A percentile compares a stretch with the other conserved stretches of the same genome.
Conservation (phyloP, 2,888 invertebrate species). For the Cordilura impudica region DNA sequence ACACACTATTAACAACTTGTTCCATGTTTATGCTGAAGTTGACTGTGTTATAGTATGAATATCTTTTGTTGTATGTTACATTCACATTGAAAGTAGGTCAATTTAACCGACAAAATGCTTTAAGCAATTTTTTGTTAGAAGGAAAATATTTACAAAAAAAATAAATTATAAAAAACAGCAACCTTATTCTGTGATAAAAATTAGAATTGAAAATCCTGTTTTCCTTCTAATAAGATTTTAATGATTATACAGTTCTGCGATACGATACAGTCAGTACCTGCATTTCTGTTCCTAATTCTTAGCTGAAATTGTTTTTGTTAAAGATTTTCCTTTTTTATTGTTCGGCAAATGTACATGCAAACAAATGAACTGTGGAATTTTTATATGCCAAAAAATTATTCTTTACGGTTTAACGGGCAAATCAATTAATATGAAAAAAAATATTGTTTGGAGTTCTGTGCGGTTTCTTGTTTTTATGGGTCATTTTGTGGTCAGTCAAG, state of each 20-base stretch:
- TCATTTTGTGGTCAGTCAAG: constrained; percentile 38
- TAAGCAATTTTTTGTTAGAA: constrained; percentile 27
- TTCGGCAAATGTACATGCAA: neutral
- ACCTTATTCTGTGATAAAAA: constrained; percentile 23
- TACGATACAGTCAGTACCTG: neutral
- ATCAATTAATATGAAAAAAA: constrained; percentile 48
- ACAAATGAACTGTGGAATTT: neutral
- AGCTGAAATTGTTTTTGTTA: constrained; percentile 3
- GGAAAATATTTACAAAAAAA: constrained; percentile 15
- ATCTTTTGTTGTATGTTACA: constrained; percentile 29
- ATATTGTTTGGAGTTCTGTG: constrained; percentile 1
- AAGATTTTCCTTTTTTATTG: neutral
- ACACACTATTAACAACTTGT: constrained; percentile 38
- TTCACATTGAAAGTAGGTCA: constrained; percentile 62
- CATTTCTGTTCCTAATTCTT: constrained; percentile 9
- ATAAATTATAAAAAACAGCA: neutral
- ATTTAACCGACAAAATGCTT: constrained; percentile 57
- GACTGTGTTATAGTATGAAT: neutral
- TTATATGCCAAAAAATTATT: neutral
- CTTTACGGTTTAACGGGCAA: constrained; percentile 24
- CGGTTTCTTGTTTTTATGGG: constrained; percentile 15
- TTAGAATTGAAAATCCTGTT: constrained; percentile 46
- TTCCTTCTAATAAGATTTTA: constrained; percentile 58
- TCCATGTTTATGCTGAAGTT: constrained; percentile 34
- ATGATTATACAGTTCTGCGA: constrained; percentile 33